Evolutionary conservation across 2,888 invertebrate genomes (phyloP).

Genomic region (Capitulum mitella): DNA sequence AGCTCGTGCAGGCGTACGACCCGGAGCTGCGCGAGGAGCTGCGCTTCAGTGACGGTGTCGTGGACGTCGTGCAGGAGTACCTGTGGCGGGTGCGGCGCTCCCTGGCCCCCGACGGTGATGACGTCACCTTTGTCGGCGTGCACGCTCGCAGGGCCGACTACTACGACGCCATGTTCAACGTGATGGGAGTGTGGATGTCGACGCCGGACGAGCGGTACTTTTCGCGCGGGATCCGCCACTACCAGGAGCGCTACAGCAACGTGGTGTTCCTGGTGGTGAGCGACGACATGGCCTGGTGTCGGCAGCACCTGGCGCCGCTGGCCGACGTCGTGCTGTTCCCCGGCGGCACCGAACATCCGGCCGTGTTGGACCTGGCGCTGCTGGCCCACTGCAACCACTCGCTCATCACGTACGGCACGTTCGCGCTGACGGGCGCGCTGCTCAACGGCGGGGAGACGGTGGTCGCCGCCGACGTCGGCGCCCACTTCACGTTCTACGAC

Average conservation of each 20-base stretch:
- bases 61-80: neutral
- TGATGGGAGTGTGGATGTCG: neutral
- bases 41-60: neutral
- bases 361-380: slow-evolving; percentile 16
- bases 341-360: neutral
- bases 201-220: neutral
- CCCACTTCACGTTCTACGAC: neutral
- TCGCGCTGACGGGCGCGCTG: slow-evolving; percentile 9
- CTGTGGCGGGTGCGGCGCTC: neutral
- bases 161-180: neutral
- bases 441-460: neutral
- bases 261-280: slow-evolving; percentile 25
- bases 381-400: slow-evolving; percentile 25
- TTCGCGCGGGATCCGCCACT: neutral
- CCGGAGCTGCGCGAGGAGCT: neutral
- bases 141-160: neutral
- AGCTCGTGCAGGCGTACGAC: neutral
- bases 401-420: slow-evolving; percentile 24
- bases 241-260: slow-evolving; percentile 1
- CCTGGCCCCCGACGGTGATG: neutral
- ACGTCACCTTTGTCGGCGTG: neutral
- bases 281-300: slow-evolving; percentile 24
- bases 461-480: neutral
- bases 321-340: neutral
- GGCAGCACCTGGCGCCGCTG: neutral